Base-by-base conservation (phyloP, 2,797 vertebrate species). In the Hipposideros larvatus region DNA sequence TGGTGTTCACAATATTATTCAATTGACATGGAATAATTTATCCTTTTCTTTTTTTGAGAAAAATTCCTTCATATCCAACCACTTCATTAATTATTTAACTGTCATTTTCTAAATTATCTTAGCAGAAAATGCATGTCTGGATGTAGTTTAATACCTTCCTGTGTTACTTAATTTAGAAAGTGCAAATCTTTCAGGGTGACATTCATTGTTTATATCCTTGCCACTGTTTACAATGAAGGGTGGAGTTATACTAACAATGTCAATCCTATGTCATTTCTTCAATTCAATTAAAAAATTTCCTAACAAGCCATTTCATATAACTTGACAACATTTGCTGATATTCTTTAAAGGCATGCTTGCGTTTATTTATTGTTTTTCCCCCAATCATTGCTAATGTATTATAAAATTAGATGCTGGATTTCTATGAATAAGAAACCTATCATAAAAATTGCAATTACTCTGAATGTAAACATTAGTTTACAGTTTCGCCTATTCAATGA, bases 81-180 rank as follows among this genome's bases (percentile, higher is more conserved):
- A 95, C 15, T 34, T 89, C 66, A 95, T 96, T 77, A 94, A 87
- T 71, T 95, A 95, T 74, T 96, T 92, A 90, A 90, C n/a, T 87
- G 31, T 87, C 70, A 93, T 78, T 78, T 89, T 94, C 15, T 61
- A 90, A 94, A 87, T 43, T 95, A 87, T 55, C 22, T 68, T 89
- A 95, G 74, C 59, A 91, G 43, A 87, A 96, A 90, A 87, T 37
- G 7, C 34, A 94, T 43, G n/a, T 91, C n/a, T 19, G 43, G 53
- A 43, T 66, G 16, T 92, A 74, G 59, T 68, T 94, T 59, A 91
- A 78, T 46, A 97, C 59, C 77, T 75, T 84, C 28, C 55, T 93
- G 2, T 61, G 8, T 37, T 94, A 63, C 34, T 68, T 95, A 95
- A 87, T 77, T 91, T 92, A 95, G 18, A 91, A 95, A 95, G 65